Percentiles rank a stretch among this genome's conserved stretches.
phyloP scores from a whole-genome alignment of 2,888 invertebrate genomes.

The Tachina lurida region DNA sequence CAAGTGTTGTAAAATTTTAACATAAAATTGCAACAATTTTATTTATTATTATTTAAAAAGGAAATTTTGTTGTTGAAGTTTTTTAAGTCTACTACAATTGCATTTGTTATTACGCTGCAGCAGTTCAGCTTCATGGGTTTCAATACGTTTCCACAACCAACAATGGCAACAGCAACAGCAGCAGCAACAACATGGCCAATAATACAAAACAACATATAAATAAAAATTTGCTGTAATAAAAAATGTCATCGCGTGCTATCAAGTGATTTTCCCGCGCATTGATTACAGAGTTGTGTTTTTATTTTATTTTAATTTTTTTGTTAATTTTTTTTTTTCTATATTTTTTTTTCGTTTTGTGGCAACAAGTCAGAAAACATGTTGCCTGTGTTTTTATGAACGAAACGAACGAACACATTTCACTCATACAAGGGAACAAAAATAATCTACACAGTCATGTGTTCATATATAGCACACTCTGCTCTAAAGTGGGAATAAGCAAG shows the following conservation, averaged over 20 bases:
- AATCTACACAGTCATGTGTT: neutral
- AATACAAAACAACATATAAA: conserved; percentile 44
- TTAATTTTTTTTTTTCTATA: neutral
- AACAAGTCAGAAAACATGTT: conserved; percentile 66
- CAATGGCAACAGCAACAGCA: conserved; percentile 24
- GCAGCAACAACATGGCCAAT: conserved; percentile 31
- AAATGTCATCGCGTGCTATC: conserved; percentile 80
- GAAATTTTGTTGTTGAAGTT: conserved; percentile 34
- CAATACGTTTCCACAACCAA: conserved; percentile 32
- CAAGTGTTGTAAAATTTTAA: conserved; percentile 61
- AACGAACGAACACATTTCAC: conserved; percentile 3
- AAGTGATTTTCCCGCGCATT: conserved; percentile 79
- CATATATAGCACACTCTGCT: neutral
- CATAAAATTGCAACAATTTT: conserved; percentile 68
- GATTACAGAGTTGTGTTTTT: conserved; percentile 74
- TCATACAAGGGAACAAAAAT: conserved; percentile 15
- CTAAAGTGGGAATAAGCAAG: too few relatives aligned
- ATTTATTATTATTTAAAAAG: conserved; percentile 62
- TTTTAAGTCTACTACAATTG: conserved; percentile 23
- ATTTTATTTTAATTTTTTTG: neutral
- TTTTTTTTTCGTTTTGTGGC: conserved; percentile 60
- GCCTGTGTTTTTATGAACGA: conserved; percentile 23
- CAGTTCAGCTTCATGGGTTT: conserved; percentile 56
- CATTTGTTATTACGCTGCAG: conserved; percentile 25
- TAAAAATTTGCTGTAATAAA: conserved; percentile 57